These are phyloP conservation scores for Setophaga coronata DNA, from an alignment of 2,113 vertebrate species.

Conservation along the genomic window DNA sequence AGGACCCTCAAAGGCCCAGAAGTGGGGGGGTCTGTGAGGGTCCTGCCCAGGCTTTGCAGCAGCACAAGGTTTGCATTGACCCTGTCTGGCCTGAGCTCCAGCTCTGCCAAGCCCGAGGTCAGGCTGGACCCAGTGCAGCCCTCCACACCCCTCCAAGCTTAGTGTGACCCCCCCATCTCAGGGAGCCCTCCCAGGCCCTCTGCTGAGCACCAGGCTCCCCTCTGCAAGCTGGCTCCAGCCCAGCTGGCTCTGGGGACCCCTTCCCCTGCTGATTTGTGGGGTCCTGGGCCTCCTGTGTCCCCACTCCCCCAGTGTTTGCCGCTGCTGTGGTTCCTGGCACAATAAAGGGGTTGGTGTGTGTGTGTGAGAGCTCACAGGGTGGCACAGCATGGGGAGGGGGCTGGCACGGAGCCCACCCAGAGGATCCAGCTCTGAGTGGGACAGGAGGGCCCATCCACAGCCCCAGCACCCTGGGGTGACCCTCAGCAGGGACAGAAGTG, in stretches of 20 bases:
- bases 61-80: not conserved
- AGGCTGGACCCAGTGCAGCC: not conserved
- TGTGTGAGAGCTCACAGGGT: rapidly evolving
- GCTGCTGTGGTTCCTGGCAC: constrained; percentile 7
- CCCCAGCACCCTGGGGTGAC: not conserved
- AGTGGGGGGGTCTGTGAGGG: rapidly evolving
- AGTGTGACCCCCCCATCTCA: not conserved
- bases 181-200: not conserved
- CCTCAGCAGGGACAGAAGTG: not conserved
- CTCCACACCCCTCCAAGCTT: not conserved
- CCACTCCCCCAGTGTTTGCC: not conserved
- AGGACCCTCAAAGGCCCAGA: not conserved
- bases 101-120: not conserved
- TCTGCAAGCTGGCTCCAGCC: not conserved
- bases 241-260: not conserved
- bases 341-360: constrained; percentile 51
- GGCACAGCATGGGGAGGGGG: not conserved
- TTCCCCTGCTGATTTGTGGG: not conserved
- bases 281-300: not conserved
- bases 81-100: rapidly evolving
- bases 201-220: not conserved
- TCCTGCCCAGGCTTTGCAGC: not conserved
- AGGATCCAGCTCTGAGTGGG: rapidly evolving
- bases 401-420: rapidly evolving
- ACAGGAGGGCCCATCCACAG: not conserved